These are phyloP conservation scores for Drosophila pectinifera DNA, from an alignment of 1,140 invertebrate genomes.

Conservation along the genomic window DNA sequence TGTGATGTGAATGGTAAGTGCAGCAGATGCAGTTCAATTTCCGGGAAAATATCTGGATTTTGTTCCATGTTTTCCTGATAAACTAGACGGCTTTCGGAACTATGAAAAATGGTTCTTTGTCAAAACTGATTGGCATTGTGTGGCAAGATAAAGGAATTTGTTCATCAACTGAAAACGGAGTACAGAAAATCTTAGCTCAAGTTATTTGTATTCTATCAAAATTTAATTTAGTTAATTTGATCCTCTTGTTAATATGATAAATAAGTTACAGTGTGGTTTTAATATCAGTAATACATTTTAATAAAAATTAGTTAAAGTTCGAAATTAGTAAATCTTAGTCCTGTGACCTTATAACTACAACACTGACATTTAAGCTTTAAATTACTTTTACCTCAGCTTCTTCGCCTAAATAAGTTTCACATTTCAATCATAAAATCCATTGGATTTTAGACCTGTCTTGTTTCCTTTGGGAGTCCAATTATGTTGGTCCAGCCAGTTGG, in stretches of 20 bases:
- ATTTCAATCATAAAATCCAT: neutral
- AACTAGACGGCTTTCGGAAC: no score
- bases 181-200: no score
- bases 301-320: neutral
- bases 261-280: no score
- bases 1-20: conserved; percentile 82
- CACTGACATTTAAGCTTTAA: no score
- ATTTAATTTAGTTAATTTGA: no score
- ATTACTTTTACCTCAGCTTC: no score
- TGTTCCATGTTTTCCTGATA: neutral
- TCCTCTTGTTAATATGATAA: no score
- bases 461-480: neutral
- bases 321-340: neutral
- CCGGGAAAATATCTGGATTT: neutral
- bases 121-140: conserved; percentile 11
- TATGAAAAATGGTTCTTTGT: conserved; percentile 1
- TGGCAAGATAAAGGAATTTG: neutral
- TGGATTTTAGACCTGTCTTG: neutral
- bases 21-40: conserved; percentile 37
- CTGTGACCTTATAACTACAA: no score
- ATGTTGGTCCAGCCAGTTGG: neutral
- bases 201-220: no score
- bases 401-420: no score
- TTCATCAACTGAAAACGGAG: neutral
- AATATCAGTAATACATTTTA: neutral